Evolutionary conservation across 2,113 vertebrate species (phyloP), one percentile per base, ranked within the genome.

Genomic region (Malurus melanocephalus): DNA sequence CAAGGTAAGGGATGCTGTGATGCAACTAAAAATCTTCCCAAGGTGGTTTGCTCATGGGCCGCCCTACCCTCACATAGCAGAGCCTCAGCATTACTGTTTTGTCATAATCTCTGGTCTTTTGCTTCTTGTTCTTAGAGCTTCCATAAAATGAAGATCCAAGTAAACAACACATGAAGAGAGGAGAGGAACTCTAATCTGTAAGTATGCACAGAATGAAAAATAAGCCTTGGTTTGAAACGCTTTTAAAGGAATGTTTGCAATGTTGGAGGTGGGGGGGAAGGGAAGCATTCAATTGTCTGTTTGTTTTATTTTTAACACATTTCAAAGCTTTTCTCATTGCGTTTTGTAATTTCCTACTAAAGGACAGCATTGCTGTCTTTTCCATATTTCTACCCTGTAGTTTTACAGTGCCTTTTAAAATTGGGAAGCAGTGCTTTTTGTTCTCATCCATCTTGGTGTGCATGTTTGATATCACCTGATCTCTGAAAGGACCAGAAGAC

Each of bases 81-180:
- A 87, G n/a, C 24, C 32, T 84, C 24, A 8, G 4, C 21, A 35
- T 19, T 69, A n/a, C 13, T 27, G 22, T 53, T 92, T 79, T 38
- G 1, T 56, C 21, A 6, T 11, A 42, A 40, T 16, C 40, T 87
- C 45, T 33, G 10, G 7, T 45, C 23, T 38, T 80, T 60, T 84
- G 10, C 22, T 81, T 86, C 81, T 86, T 53, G 21, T 93, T 57
- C 74, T 75, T n/a, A 72, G 57, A 30, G 21, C 53, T 87, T 65
- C 48, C 22, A 10, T 6, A 61, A 72, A 65, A 86, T 65, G 73
- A 86, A 43, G 62, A 81, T 32, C 28, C 53, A 64, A 57, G 40
- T n/a, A 40, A 78, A 72, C 32, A 77, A 28, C 19, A 38, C 62
- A 53, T 88, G 69, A 89, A 79, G 51, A 49, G 33, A 10, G 27